A percentile compares a stretch with the other conserved stretches of the same genome.
Conservation (phyloP, 2,797 vertebrate genomes). For the Crax fasciolata region DNA sequence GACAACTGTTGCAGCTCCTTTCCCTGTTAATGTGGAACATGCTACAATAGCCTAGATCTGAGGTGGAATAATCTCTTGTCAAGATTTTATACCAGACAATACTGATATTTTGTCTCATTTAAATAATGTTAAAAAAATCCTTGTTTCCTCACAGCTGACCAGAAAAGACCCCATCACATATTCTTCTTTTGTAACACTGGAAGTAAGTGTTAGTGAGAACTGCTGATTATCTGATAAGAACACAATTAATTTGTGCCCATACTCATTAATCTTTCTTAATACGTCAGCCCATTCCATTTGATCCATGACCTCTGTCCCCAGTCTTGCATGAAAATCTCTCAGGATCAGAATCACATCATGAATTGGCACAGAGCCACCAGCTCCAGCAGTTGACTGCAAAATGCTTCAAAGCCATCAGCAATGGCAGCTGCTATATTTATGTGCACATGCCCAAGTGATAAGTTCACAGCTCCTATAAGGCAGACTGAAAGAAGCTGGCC, state of each 20-base stretch:
- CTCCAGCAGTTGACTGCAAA: conserved; percentile 49
- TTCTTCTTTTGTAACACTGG: conserved; percentile 18
- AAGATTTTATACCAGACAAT: conserved; percentile 64
- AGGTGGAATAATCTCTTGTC: conserved; percentile 50
- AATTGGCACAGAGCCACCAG: conserved; percentile 61
- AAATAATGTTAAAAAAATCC: conserved; percentile 39
- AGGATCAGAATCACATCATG: conserved; percentile 58
- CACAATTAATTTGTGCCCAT: conserved; percentile 80
- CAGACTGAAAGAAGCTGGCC: conserved; percentile 39
- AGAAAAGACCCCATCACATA: neutral
- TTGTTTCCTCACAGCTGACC: conserved; percentile 11
- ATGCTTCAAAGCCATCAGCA: conserved; percentile 66
- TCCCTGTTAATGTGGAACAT: conserved; percentile 48
- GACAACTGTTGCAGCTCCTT: conserved; percentile 17
- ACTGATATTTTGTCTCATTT: conserved; percentile 10
- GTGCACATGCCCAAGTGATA: conserved; percentile 33
- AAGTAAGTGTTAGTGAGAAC: conserved; percentile 69
- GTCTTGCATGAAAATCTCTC: conserved; percentile 72
- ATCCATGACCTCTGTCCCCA: conserved; percentile 71
- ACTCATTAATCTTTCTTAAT: conserved; percentile 80
- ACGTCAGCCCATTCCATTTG: conserved; percentile 75
- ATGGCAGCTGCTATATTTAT: conserved; percentile 67
- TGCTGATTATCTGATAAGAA: conserved; percentile 70
- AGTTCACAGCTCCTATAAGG: conserved; percentile 61
- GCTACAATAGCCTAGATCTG: conserved; percentile 58